Percentiles rank a stretch among this genome's conserved stretches.
Conservation (phyloP, 2,888 invertebrate species). For the Ditylenchus weischeri region DNA sequence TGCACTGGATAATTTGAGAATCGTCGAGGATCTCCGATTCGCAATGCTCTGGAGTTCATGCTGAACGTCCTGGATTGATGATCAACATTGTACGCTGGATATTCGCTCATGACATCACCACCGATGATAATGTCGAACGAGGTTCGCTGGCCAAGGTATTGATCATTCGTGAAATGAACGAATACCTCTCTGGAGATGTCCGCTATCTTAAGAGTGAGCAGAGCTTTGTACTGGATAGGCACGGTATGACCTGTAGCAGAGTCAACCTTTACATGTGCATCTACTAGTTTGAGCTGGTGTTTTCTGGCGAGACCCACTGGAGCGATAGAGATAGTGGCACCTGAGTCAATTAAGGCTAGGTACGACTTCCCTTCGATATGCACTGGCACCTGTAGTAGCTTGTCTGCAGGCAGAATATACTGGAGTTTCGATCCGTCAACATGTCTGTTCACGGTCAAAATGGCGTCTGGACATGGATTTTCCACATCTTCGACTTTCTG, state of each 20-base stretch:
- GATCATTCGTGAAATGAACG: not conserved
- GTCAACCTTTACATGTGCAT: not conserved
- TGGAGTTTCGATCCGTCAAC: too few relatives aligned
- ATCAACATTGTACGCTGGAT: constrained; percentile 10
- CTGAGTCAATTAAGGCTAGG: constrained; percentile 8
- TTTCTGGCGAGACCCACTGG: constrained; percentile 1
- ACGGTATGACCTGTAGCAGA: constrained; percentile 11
- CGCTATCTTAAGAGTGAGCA: not conserved
- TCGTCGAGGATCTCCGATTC: not conserved
- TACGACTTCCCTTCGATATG: too few relatives aligned
- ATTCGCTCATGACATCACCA: constrained; percentile 4
- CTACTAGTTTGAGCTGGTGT: not conserved
- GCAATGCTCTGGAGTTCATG: not conserved
- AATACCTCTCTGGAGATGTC: not conserved
- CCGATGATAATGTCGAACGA: constrained; percentile 4
- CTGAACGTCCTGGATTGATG: not conserved
- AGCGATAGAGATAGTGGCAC: constrained; percentile 11
- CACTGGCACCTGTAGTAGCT: too few relatives aligned
- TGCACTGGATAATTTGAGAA: not conserved
- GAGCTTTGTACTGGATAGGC: not conserved
- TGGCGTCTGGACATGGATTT: too few relatives aligned
- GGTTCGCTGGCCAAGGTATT: not conserved
- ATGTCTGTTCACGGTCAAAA: too few relatives aligned
- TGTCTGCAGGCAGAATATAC: too few relatives aligned
- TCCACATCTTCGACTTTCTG: too few relatives aligned